Evolutionary conservation across 2,888 invertebrate species (phyloP).

Genomic region (Leucophenga maculata): DNA sequence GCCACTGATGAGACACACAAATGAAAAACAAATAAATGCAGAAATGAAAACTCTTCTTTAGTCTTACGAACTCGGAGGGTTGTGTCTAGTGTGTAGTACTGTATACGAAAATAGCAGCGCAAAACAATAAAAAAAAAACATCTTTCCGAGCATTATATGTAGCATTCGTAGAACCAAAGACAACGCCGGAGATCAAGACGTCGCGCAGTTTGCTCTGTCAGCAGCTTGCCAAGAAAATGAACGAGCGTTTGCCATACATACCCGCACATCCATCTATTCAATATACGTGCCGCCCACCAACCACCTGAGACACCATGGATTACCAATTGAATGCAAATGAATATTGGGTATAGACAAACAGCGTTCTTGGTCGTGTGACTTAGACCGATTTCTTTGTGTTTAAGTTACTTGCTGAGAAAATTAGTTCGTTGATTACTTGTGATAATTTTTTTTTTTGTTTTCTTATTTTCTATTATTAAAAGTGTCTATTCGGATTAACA

Average conservation of each 20-base stretch:
- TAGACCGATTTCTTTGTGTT: slow-evolving; percentile 24
- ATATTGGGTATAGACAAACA: not conserved
- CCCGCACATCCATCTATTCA: not conserved
- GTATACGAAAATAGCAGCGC: too few species aligned
- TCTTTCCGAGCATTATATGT: too few species aligned
- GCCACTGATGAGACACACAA: slow-evolving; percentile 4
- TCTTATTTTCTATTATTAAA: not conserved
- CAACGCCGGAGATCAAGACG: not conserved
- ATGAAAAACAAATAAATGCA: slow-evolving; percentile 34
- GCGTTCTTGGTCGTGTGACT: slow-evolving; percentile 41
- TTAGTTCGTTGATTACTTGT: not conserved
- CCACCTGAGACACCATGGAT: not conserved
- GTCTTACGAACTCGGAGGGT: not conserved
- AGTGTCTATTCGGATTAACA: too few species aligned
- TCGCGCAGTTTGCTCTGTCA: slow-evolving; percentile 35
- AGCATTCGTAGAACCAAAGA: not conserved
- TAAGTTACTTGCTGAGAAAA: slow-evolving; percentile 26
- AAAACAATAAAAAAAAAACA: too few species aligned
- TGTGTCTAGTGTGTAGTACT: too few species aligned
- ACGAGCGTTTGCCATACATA: slow-evolving; percentile 3
- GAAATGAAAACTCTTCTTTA: slow-evolving; percentile 3
- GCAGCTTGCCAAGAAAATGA: slow-evolving; percentile 44
- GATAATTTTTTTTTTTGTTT: too few species aligned
- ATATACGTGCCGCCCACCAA: not conserved
- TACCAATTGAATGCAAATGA: not conserved